Conservation (phyloP, 2,113 vertebrate genomes). For the Buteo buteo region DNA sequence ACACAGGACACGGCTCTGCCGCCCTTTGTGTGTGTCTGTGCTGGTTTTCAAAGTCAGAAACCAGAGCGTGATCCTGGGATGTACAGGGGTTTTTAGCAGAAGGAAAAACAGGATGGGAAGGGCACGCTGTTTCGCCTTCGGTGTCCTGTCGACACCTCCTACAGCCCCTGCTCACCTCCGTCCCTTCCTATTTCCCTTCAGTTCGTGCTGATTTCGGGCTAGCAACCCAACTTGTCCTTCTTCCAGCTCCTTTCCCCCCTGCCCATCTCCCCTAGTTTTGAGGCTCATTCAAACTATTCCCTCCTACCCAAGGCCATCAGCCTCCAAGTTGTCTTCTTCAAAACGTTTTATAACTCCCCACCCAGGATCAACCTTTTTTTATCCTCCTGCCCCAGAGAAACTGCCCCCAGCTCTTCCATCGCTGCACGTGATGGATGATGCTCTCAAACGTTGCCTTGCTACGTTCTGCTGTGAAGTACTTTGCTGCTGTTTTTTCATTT, state of each 20-base stretch:
- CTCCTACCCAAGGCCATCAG: neutral
- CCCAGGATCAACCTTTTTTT: neutral
- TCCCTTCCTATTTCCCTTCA: neutral
- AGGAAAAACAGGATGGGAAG: neutral
- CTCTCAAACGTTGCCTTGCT: neutral
- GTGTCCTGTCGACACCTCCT: neutral
- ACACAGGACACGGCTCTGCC: no score
- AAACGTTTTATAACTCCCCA: neutral
- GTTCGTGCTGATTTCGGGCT: neutral
- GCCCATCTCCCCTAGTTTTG: neutral
- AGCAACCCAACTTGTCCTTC: neutral
- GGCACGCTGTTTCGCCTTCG: neutral
- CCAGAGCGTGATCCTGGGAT: neutral
- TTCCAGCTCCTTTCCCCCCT: neutral
- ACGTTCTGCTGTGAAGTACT: accelerated
- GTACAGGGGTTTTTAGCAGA: neutral
- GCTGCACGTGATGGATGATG: accelerated
- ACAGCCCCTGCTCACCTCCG: neutral
- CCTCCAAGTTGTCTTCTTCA: neutral
- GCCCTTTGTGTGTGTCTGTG: neutral
- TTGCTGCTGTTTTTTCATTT: neutral
- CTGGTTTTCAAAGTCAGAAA: neutral
- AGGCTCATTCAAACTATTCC: neutral
- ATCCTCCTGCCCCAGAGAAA: neutral
- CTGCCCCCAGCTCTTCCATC: neutral